Evolutionary conservation across 2,888 invertebrate species (phyloP), one percentile per base, ranked within the genome.

Genomic region (Apotomis betuletana): DNA sequence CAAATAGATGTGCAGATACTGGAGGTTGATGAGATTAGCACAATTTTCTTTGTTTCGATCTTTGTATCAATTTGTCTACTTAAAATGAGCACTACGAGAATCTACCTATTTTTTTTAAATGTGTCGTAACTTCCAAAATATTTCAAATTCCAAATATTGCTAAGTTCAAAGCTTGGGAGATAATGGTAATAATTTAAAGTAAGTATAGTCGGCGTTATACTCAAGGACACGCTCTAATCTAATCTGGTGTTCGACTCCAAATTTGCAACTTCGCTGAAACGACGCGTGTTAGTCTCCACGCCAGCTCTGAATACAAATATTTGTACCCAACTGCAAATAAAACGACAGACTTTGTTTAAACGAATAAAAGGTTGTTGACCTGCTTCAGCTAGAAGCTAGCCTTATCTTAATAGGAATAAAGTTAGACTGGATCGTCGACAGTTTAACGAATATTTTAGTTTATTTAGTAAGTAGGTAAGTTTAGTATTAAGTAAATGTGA

Each of bases 341-440:
- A 57, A 57, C 13, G 57, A 41, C 55, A 44, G 61, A 67, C 67
- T 67, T 49, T 13, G 57, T 69, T 58, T 69, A 69, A 69, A 58
- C 27, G 57, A 65, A 65, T 65, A 65, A 36, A 46, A 69, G 69
- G 57, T 62, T 13, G 49, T 46, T 49, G 69, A 51, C 57, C 62
- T 15, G 13, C 15, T 9, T 5, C 41, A 38, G 13, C 44, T 15
- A 5, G 15, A 65, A 41, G 27, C 27, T 27, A 27, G 27, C 27
- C 27, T 27, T 27, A 27, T 27, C 27, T 41, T 41, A 41, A 55
- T 27, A 8, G 46, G 58, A 13, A 36, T 67, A 49, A 58, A 55
- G 44, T 46, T 4, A 54, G n/a, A 46, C 55, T 27, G 27, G 12
- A 55, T 27, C 27, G 27, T 27, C 2, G 27, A 27, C 27, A 65